These are phyloP conservation scores for Channallabes apus DNA, from an alignment of 2,797 vertebrate species.

Conservation along the genomic window DNA sequence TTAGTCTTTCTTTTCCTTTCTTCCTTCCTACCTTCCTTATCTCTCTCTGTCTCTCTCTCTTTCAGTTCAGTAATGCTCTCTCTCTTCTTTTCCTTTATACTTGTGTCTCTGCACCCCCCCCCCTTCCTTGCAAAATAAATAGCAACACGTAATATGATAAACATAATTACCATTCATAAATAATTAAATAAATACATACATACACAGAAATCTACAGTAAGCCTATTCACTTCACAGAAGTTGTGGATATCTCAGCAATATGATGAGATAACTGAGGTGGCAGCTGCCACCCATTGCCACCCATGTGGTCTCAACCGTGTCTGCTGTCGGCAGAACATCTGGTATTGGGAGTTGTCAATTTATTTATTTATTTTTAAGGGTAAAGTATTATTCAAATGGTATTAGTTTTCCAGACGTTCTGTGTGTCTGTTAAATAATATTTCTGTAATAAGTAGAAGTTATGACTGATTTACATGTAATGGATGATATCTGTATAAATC, in stretches of 20 bases:
- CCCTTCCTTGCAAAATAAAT: not conserved
- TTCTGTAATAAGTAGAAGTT: no score
- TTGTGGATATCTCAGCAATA: not conserved
- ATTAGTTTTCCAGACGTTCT: not conserved
- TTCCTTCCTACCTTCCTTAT: no score
- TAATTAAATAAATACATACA: not conserved
- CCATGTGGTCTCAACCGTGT: not conserved
- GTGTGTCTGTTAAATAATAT: not conserved
- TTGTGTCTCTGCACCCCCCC: not conserved
- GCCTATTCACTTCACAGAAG: not conserved
- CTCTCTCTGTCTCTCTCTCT: not conserved
- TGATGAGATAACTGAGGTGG: not conserved
- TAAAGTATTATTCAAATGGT: not conserved
- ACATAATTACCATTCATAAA: not conserved
- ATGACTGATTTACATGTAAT: not conserved
- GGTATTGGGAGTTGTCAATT: not conserved
- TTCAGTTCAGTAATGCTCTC: not conserved
- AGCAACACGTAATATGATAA: not conserved
- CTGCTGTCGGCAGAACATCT: not conserved
- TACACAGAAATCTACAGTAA: not conserved
- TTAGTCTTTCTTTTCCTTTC: not conserved
- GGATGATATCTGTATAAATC: not conserved
- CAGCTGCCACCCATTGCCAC: conserved; percentile 3
- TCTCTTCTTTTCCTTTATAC: no score
- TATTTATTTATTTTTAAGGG: not conserved